Evolutionary conservation across 2,113 vertebrate species (phyloP), one percentile per base, ranked within the genome.

Genomic region (Crotophaga sulcirostris): DNA sequence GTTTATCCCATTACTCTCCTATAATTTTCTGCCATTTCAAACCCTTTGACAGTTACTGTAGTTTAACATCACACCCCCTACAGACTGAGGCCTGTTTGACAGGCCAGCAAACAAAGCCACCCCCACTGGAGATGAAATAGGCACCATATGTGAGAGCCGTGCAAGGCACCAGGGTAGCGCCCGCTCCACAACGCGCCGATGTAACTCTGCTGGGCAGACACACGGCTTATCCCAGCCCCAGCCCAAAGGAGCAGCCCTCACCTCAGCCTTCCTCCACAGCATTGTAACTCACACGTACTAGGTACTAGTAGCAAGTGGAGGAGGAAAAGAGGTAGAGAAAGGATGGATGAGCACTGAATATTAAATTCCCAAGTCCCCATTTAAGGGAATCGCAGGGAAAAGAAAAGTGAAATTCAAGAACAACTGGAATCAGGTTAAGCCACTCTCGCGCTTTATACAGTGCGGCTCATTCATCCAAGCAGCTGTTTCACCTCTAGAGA

Each of bases 1-100:
- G 87, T 97, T 96, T 96, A 96, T 96, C 94, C 93, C 96, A 96
- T 96, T 97, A 96, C 91, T 96, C 94, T 96, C 84, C 92, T 88
- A 55, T 88, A 96, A 93, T 94, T 96, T 96, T 97, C 90, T 97
- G 94, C 94, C 6, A 10, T 95, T 94, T 95, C 95, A 93, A 96
- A 77, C 90, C 79, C 85, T 95, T 87, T 95, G 93, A 97, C 94
- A 96, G 93, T 97, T 96, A 92, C 95, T 91, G 87, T 93, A 93
- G 94, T 95, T 96, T 81, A 94, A 96, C 95, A 96, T 94, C 92
- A 86, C 95, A 95, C 94, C 92, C 93, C 93, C 94, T 90, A 87
- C 87, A 97, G 95, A 94, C 94, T 72, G 90, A 91, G 93, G 85
- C 26, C 90, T 67, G 75, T 90, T 70, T 88, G 94, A 97, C 93